Percentiles rank a stretch among this genome's conserved stretches.
Conservation (phyloP, 1,140 invertebrate genomes). For the Oppia nitens region DNA sequence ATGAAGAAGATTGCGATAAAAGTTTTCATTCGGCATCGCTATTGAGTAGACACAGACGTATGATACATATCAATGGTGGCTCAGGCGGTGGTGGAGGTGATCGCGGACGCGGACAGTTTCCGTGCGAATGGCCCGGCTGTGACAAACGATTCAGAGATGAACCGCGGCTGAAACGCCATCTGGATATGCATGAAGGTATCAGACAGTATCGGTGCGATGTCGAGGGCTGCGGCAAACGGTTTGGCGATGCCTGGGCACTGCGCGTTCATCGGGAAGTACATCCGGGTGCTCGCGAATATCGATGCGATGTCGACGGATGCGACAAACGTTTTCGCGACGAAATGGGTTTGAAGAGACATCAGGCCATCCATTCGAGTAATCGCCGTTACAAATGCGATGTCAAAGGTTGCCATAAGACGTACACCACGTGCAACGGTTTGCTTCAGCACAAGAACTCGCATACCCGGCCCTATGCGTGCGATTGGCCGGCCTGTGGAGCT, state of each 20-base stretch:
- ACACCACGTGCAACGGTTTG: conserved; percentile 12
- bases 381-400: too few relatives aligned
- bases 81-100: too few relatives aligned
- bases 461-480: conserved; percentile 14
- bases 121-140: conserved; percentile 76
- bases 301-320: too few relatives aligned
- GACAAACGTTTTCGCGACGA: too few relatives aligned
- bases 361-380: too few relatives aligned
- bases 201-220: conserved; percentile 16
- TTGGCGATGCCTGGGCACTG: not conserved
- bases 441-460: conserved; percentile 15
- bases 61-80: conserved; percentile 12
- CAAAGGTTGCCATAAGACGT: conserved; percentile 58
- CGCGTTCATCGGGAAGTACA: not conserved
- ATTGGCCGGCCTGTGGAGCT: not conserved
- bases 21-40: not conserved
- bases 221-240: conserved; percentile 1
- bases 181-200: conserved; percentile 17
- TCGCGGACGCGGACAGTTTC: too few relatives aligned
- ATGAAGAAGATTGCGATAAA: not conserved
- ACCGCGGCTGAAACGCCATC: conserved; percentile 12
- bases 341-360: conserved; percentile 63
- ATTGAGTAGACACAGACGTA: conserved; percentile 3
- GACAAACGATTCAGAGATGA: conserved; percentile 36
- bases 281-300: too few relatives aligned